Evolutionary conservation across 2,797 vertebrate species (phyloP), one percentile per base, ranked within the genome.

Genomic region (Aplochiton taeniatus): DNA sequence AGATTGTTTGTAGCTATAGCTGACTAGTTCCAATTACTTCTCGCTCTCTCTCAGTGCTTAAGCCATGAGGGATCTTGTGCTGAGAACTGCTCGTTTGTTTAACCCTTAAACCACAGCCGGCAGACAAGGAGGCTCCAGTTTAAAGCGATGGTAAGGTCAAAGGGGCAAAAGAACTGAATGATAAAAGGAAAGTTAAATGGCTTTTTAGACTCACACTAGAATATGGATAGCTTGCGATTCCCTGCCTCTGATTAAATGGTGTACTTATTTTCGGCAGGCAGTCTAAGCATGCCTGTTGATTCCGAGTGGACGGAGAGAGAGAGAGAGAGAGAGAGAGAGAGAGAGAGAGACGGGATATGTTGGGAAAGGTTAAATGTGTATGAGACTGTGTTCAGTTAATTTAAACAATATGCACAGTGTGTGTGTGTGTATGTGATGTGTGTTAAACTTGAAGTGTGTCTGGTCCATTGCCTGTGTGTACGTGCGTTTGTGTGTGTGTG

Each of bases 1-100:
- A 73, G 72, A 66, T 63, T 73, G 78, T 84, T 85, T 79, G 83
- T 75, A 79, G 83, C 73, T 45, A 43, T 50, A 82, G 73, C 75
- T 76, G 70, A 73, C 76, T 72, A 57, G n/a, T 69, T 85, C 85
- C 85, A 87, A 88, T 88, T 86, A 87, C 78, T 66, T 51, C 17
- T 80, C 68, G 2, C 31, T 31, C 73, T 75, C 73, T 71, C 72
- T 73, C 78, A 53, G 65, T 68, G 12, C 70, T 77, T 80, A 77
- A 88, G 82, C 83, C 79, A 9, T 50, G 47, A 59, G 84, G 85
- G 84, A 85, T 75, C 68, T 20, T 63, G 41, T 31, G 51, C 19
- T 51, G 68, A 66, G 68, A 75, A 31, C 49, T n/a, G 44, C 49
- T 72, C 75, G 57, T 59, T 68, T 63, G 63, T 84, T 84, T 73